These are phyloP conservation scores for Thecocarcelia acutangulata DNA, from an alignment of 2,888 invertebrate genomes.

Conservation along the genomic window DNA sequence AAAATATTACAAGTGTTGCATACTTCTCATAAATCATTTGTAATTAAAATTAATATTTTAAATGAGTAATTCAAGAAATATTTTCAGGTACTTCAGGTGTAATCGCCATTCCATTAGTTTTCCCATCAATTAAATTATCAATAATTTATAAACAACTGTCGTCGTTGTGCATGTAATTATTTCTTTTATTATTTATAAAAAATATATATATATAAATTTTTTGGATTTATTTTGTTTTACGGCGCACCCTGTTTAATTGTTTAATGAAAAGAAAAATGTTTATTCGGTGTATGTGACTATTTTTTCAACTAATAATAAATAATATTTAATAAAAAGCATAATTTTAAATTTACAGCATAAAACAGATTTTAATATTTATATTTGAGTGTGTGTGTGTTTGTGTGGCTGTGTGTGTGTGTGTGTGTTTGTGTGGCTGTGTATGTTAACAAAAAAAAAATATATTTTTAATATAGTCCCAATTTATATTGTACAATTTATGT, in stretches of 20 bases:
- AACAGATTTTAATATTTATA: not conserved
- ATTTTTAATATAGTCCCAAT: too few species aligned
- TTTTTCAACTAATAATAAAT: slow-evolving; percentile 13
- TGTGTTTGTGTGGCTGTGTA: too few species aligned
- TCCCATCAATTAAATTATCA: slow-evolving; percentile 41
- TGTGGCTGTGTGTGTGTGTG: too few species aligned
- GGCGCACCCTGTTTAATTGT: slow-evolving; percentile 50
- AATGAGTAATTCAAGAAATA: slow-evolving; percentile 37
- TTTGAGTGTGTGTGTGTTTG: too few species aligned
- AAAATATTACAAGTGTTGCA: slow-evolving; percentile 40
- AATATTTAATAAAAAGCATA: not conserved
- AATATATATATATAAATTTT: slow-evolving; percentile 7
- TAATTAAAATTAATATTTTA: slow-evolving; percentile 37
- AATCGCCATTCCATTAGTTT: slow-evolving; percentile 25
- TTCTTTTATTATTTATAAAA: not conserved
- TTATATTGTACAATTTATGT: too few species aligned
- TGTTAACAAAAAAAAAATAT: too few species aligned
- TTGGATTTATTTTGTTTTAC: slow-evolving; percentile 23
- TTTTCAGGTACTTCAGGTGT: slow-evolving; percentile 40
- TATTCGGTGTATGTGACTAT: slow-evolving; percentile 25
- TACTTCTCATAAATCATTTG: not conserved
- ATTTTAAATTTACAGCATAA: not conserved
- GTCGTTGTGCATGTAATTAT: slow-evolving; percentile 14
- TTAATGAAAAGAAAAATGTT: slow-evolving; percentile 8
- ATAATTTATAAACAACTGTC: slow-evolving; percentile 1